phyloP scores from a whole-genome alignment of 1,140 invertebrate species.

The Papilio helenus region DNA sequence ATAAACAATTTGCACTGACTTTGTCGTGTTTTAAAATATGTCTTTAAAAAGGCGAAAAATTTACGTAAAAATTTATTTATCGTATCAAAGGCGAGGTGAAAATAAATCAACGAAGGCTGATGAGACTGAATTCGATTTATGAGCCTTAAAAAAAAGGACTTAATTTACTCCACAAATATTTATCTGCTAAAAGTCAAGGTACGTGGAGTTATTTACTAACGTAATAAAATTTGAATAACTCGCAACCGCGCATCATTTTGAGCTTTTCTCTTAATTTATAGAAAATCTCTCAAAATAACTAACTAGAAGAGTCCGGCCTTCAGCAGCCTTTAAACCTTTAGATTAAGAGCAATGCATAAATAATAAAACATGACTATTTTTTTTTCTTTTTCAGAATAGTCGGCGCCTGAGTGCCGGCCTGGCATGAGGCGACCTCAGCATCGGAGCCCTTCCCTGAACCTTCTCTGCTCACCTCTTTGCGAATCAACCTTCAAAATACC shows the following conservation, averaged over 20 bases:
- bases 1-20: not conserved
- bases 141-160: slow-evolving; percentile 21
- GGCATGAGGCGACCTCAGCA: slow-evolving; percentile 69
- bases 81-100: slow-evolving; percentile 6
- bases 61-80: not conserved
- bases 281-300: not conserved
- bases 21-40: not conserved
- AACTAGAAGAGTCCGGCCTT: not conserved
- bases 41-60: not conserved
- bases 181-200: slow-evolving; percentile 16
- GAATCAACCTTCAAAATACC: slow-evolving; percentile 57
- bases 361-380: not conserved
- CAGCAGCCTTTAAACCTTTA: too few species aligned
- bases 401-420: slow-evolving; percentile 68
- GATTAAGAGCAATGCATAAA: too few species aligned
- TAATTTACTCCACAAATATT: slow-evolving; percentile 26
- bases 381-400: slow-evolving; percentile 63
- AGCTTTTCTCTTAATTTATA: slow-evolving; percentile 26
- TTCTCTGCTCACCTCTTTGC: slow-evolving; percentile 63
- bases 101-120: slow-evolving; percentile 18
- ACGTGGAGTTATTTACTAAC: not conserved
- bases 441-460: slow-evolving; percentile 52
- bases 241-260: slow-evolving; percentile 7
- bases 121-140: slow-evolving; percentile 21
- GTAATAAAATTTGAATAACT: slow-evolving; percentile 41